Conservation (phyloP, 2,113 vertebrate species). For the Acanthochromis polyacanthus region DNA sequence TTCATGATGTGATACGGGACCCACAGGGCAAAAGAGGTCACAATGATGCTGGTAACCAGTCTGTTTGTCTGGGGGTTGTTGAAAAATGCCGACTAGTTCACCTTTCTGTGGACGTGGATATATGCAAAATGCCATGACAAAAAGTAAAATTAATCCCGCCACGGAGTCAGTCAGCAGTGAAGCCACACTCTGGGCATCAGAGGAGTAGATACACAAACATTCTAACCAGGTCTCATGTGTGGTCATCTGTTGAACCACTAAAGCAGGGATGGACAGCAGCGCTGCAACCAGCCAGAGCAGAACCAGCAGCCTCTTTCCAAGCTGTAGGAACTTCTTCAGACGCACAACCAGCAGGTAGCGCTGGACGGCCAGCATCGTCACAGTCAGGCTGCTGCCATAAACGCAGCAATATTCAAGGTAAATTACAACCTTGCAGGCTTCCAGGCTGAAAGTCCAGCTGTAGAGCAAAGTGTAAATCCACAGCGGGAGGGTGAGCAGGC, state of each 20-base stretch:
- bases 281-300: constrained; percentile 37
- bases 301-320: constrained; percentile 2
- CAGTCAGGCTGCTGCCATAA: constrained; percentile 36
- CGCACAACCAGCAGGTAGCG: constrained; percentile 49
- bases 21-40: constrained; percentile 35
- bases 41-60: constrained; percentile 33
- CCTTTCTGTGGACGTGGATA: constrained; percentile 23
- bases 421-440: constrained; percentile 11
- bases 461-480: constrained; percentile 36
- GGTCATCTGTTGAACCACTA: neutral
- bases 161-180: constrained; percentile 20
- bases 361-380: constrained; percentile 39
- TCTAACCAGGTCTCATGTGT: rapidly evolving
- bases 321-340: neutral
- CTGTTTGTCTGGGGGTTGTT: constrained; percentile 35
- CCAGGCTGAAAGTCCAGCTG: constrained; percentile 24
- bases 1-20: constrained; percentile 40
- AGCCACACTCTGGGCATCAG: neutral
- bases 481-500: constrained; percentile 34
- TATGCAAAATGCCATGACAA: constrained; percentile 28
- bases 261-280: constrained; percentile 9
- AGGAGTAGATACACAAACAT: neutral
- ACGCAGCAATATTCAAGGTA: constrained; percentile 15
- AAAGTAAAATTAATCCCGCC: too few species aligned
- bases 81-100: constrained; percentile 35